These are phyloP conservation scores for Listrodromus nycthemerus DNA, from an alignment of 2,888 invertebrate species.

Conservation along the genomic window DNA sequence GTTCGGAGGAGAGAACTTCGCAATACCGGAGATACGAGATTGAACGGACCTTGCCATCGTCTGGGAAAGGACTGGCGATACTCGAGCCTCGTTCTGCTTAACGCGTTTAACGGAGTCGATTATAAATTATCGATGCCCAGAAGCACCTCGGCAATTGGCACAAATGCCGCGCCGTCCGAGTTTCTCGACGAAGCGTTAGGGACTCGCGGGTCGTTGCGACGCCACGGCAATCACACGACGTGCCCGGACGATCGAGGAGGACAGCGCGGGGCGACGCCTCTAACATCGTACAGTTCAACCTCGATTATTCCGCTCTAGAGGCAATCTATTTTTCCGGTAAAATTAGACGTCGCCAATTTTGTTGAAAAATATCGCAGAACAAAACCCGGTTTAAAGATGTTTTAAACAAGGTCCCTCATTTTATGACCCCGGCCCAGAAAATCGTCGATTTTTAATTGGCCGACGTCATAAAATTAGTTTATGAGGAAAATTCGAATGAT, in stretches of 20 bases:
- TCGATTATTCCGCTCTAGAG: too few relatives aligned
- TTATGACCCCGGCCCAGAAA: too few relatives aligned
- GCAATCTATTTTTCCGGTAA: too few relatives aligned
- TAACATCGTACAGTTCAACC: too few relatives aligned
- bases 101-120: constrained; percentile 9
- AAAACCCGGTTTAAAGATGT: too few relatives aligned
- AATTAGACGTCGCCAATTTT: too few relatives aligned
- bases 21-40: neutral
- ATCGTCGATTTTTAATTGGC: too few relatives aligned
- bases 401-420: too few relatives aligned
- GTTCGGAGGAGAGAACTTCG: neutral
- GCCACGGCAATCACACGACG: constrained; percentile 5
- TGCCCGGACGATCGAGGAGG: neutral
- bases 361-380: too few relatives aligned
- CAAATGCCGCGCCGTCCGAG: constrained; percentile 1
- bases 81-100: neutral
- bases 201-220: neutral
- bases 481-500: too few relatives aligned
- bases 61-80: neutral
- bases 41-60: neutral
- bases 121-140: constrained; percentile 9
- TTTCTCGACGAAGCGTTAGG: neutral
- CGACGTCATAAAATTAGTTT: too few relatives aligned
- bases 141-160: constrained; percentile 24
- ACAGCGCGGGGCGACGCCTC: neutral